A percentile compares a stretch with the other conserved stretches of the same genome.
Conservation (phyloP, 1,140 invertebrate genomes). For the Drosophila trapezifrons region DNA sequence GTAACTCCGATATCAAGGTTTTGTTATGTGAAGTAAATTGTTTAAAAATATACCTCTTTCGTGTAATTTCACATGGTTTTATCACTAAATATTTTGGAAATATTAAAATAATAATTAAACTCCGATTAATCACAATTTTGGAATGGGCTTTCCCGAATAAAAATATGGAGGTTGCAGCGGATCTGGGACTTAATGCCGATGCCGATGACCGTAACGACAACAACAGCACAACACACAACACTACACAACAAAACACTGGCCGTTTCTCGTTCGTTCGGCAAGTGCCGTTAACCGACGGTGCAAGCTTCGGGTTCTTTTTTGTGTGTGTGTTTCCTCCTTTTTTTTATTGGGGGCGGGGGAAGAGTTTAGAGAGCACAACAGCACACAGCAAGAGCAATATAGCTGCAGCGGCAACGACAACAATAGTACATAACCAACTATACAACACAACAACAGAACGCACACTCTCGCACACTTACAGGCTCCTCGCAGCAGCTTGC, state of each 20-base stretch:
- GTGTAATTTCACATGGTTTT: neutral
- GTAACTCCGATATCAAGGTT: too few species aligned
- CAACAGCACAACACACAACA: conserved; percentile 56
- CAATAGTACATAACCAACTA: conserved; percentile 58
- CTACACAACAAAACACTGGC: conserved; percentile 56
- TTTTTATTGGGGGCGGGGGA: conserved; percentile 43
- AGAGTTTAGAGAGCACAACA: conserved; percentile 62
- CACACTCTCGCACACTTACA: conserved; percentile 42
- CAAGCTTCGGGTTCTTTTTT: conserved; percentile 27
- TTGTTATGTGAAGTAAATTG: too few species aligned
- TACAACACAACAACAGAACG: conserved; percentile 66
- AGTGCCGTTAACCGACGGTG: conserved; percentile 67
- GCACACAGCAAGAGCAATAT: conserved; percentile 57
- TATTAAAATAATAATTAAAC: neutral
- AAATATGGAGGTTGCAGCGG: neutral
- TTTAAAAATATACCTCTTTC: neutral
- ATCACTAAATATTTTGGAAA: neutral
- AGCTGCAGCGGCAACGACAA: conserved; percentile 51
- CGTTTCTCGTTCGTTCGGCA: conserved; percentile 18
- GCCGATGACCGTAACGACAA: conserved; percentile 26
- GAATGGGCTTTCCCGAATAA: neutral
- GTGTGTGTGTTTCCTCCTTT: conserved; percentile 9
- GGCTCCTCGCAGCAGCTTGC: conserved; percentile 10
- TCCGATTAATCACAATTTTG: neutral
- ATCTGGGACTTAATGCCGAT: conserved; percentile 1